Evolutionary conservation across 2,113 vertebrate species (phyloP), one percentile per base, ranked within the genome.

Genomic region (Merops nubicus): DNA sequence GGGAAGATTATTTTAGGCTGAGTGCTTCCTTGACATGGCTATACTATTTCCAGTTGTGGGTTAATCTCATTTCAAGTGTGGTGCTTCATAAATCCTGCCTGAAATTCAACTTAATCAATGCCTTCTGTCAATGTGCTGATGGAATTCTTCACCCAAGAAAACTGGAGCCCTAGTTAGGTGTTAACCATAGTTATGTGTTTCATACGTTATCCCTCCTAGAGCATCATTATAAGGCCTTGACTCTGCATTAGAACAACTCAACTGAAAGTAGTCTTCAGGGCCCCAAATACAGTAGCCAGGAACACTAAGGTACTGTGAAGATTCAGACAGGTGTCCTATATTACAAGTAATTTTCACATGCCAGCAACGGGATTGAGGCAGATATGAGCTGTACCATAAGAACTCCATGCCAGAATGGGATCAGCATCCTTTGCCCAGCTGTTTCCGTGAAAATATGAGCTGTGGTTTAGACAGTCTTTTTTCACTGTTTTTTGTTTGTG

Each of bases 151-250:
- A 76, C 2, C 22, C 8, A 62, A 68, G 53, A 89, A 78, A 54
- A 22, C 19, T 48, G 43, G 17, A 82, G 7, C 22, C 20, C 33
- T 25, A 54, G 10, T 51, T 56, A 72, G 14, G 25, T 54, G 42
- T 63, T 80, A 79, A n/a, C 7, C 21, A 14, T 3, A 20, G 34
- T 15, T 42, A 64, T 14, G 11, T 51, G 20, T 87, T 50, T 50
- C 29, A 65, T 12, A 25, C 2, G 2, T 13, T 16, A 22, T 45
- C 28, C 1, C 0, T 70, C 25, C 13, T 1, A 1, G 12, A 93
- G 10, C 5, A 8, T 21, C 5, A 1, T 54, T 47, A n/a, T n/a
- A 56, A 11, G 72, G 28, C 14, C 51, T 56, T 76, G 28, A 79
- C 25, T 34, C 11, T 91, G 28, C 79, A 79, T 45, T 36, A 85